Evolutionary conservation across 2,113 vertebrate genomes (phyloP).

Genomic region (Tachycineta bicolor): DNA sequence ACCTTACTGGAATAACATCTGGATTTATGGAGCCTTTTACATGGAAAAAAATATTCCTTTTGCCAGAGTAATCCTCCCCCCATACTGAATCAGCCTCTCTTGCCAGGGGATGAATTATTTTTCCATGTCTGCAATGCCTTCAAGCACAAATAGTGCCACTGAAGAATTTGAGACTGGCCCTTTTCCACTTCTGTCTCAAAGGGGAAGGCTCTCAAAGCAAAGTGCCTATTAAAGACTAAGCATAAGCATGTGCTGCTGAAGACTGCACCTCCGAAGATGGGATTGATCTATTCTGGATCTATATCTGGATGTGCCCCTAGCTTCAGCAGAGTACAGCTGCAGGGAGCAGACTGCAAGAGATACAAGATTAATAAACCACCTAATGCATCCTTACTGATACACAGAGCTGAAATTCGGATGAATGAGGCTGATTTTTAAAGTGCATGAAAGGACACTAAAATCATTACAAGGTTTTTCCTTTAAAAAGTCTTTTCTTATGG

Average conservation of each 20-base stretch:
- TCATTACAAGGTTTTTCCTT: neutral
- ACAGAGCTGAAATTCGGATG: neutral
- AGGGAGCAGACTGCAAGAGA: conserved; percentile 9
- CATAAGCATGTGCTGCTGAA: neutral
- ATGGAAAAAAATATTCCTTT: neutral
- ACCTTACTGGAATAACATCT: neutral
- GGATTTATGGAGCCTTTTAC: conserved; percentile 3
- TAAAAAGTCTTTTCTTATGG: neutral
- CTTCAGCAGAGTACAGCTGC: conserved; percentile 30
- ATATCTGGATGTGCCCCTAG: neutral
- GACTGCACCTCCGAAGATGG: neutral
- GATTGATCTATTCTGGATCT: neutral
- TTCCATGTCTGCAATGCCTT: conserved; percentile 1
- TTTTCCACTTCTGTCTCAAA: neutral
- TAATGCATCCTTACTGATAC: neutral
- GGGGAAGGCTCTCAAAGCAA: conserved; percentile 1
- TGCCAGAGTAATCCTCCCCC: neutral
- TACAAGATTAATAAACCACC: neutral
- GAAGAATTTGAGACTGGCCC: neutral
- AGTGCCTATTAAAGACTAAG: conserved; percentile 46
- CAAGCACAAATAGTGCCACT: neutral
- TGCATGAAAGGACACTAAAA: conserved; percentile 23
- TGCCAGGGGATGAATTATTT: neutral
- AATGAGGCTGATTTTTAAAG: neutral
- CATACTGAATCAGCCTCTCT: neutral